Percentiles rank a stretch among this genome's conserved stretches.
Conservation (phyloP, 2,113 vertebrate genomes). For the Potamarius usumacintae region DNA sequence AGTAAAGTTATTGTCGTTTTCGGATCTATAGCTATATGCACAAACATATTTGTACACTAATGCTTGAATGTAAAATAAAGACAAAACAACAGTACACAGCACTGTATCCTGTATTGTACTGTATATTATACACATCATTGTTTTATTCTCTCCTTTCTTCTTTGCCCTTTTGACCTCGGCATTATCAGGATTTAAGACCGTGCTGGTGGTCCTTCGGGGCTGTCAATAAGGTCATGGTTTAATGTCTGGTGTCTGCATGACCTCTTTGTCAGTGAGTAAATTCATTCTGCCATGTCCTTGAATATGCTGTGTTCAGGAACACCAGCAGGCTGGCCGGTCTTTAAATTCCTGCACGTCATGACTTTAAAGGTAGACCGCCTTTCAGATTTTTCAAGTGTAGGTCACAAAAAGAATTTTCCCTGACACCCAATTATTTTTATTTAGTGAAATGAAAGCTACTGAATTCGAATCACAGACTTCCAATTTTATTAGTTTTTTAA, state of each 20-base stretch:
- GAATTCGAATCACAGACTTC: too few species aligned
- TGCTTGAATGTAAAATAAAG: too few species aligned
- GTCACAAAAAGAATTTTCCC: background rate
- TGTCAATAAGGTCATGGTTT: constrained; percentile 36
- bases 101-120: background rate
- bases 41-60: background rate
- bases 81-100: background rate
- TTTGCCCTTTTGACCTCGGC: constrained; percentile 6
- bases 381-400: background rate
- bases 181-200: background rate
- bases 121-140: background rate
- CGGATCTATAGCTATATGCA: too few species aligned
- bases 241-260: constrained; percentile 8
- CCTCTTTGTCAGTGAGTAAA: constrained; percentile 32
- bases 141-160: background rate
- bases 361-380: background rate
- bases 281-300: constrained; percentile 34
- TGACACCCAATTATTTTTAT: too few species aligned
- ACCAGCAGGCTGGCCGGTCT: background rate
- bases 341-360: background rate
- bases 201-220: background rate
- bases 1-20: background rate
- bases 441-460: too few species aligned
- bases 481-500: too few species aligned
- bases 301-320: constrained; percentile 11